phyloP scores from a whole-genome alignment of 2,797 vertebrate genomes.

The Chaetophractus vellerosus region DNA sequence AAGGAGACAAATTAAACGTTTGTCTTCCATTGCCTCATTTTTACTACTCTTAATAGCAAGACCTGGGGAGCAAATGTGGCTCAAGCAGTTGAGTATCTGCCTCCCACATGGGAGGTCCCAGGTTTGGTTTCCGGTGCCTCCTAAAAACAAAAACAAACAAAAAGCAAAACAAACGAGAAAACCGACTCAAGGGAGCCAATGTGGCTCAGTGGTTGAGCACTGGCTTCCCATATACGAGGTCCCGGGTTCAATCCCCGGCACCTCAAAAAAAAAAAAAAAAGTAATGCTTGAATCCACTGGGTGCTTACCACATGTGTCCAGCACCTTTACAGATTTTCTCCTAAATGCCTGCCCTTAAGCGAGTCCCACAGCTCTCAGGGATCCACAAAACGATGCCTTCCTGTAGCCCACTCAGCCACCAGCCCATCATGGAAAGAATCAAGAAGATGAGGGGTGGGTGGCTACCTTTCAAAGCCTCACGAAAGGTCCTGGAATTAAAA shows the following conservation, averaged over 20 bases:
- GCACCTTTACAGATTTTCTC: background rate
- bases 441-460: background rate
- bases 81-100: no score
- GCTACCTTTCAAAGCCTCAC: background rate
- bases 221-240: no score
- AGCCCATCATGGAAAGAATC: background rate
- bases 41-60: background rate
- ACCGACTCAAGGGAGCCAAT: no score
- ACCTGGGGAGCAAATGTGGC: no score
- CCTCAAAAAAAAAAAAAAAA: no score
- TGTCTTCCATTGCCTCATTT: background rate
- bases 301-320: background rate
- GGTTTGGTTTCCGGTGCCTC: no score
- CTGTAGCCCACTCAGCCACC: background rate
- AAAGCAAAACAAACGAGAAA: no score
- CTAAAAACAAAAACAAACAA: no score
- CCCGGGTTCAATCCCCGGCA: no score
- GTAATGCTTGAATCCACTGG: background rate
- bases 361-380: background rate
- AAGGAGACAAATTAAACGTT: background rate
- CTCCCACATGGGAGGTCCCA: no score
- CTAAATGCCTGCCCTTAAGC: no score
- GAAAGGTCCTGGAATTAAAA: background rate
- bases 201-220: no score
- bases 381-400: background rate